phyloP scores from a whole-genome alignment of 1,140 invertebrate genomes.

The Apis florea region DNA sequence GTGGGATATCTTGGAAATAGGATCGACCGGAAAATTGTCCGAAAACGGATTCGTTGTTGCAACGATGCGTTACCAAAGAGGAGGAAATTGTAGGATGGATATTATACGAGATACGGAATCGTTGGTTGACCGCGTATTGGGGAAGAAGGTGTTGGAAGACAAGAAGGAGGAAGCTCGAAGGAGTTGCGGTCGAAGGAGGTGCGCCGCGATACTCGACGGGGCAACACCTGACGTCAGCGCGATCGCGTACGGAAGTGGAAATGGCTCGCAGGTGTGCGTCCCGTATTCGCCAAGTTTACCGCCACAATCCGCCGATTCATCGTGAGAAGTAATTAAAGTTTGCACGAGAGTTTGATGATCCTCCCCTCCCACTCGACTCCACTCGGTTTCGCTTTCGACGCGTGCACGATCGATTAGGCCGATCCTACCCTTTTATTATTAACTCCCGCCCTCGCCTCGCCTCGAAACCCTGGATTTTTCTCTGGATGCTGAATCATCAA shows the following conservation, averaged over 20 bases:
- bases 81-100: too few species aligned
- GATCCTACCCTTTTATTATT: too few species aligned
- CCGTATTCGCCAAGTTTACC: conserved; percentile 52
- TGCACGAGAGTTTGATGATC: conserved; percentile 49
- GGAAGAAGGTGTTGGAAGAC: too few species aligned
- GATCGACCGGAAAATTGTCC: too few species aligned
- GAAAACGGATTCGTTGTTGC: too few species aligned
- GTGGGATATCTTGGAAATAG: too few species aligned
- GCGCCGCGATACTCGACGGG: background rate
- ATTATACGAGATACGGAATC: too few species aligned
- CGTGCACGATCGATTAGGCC: conserved; percentile 19
- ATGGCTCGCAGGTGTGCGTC: conserved; percentile 51
- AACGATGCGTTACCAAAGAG: too few species aligned
- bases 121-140: background rate
- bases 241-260: conserved; percentile 54
- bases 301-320: conserved; percentile 57
- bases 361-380: conserved; percentile 8
- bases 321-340: conserved; percentile 60
- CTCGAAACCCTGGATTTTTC: too few species aligned
- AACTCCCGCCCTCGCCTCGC: too few species aligned
- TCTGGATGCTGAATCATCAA: too few species aligned
- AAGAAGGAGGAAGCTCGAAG: background rate
- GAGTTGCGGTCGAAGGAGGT: conserved; percentile 39
- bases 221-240: conserved; percentile 60
- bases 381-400: background rate